Evolutionary conservation across 2,113 vertebrate genomes (phyloP).

Genomic region (Spea bombifrons): DNA sequence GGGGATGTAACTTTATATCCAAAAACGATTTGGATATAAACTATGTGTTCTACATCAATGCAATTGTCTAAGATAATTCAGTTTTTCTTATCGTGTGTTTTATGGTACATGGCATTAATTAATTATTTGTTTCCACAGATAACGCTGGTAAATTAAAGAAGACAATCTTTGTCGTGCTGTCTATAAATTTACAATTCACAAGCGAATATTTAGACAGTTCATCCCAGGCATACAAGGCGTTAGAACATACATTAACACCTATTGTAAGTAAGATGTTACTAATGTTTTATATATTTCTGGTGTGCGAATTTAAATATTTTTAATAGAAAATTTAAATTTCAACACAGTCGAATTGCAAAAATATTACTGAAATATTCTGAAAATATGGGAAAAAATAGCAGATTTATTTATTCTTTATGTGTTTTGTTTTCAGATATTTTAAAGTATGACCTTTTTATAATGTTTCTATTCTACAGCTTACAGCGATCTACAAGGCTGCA

Average conservation of each 20-base stretch:
- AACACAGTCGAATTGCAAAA: too few species aligned
- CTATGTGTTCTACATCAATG: too few species aligned
- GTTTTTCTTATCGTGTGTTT: too few species aligned
- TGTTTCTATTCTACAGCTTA: slow-evolving; percentile 12
- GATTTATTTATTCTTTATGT: too few species aligned
- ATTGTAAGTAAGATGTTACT: slow-evolving; percentile 1
- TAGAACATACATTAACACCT: neutral
- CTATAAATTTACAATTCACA: neutral
- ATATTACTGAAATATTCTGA: too few species aligned
- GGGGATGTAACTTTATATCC: too few species aligned
- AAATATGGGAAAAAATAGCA: too few species aligned
- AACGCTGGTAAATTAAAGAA: neutral
- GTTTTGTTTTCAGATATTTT: too few species aligned
- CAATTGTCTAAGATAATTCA: too few species aligned
- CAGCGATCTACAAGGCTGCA: neutral
- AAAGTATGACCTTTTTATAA: too few species aligned
- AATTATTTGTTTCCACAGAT: slow-evolving; percentile 7
- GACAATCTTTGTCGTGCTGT: neutral
- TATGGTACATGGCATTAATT: neutral
- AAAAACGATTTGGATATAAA: too few species aligned
- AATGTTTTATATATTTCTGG: neutral
- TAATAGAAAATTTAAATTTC: neutral
- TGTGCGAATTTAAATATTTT: neutral
- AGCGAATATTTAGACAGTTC: neutral
- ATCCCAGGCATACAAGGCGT: neutral